Base-by-base conservation (phyloP, 2,797 vertebrate genomes). In the Podargus strigoides region DNA sequence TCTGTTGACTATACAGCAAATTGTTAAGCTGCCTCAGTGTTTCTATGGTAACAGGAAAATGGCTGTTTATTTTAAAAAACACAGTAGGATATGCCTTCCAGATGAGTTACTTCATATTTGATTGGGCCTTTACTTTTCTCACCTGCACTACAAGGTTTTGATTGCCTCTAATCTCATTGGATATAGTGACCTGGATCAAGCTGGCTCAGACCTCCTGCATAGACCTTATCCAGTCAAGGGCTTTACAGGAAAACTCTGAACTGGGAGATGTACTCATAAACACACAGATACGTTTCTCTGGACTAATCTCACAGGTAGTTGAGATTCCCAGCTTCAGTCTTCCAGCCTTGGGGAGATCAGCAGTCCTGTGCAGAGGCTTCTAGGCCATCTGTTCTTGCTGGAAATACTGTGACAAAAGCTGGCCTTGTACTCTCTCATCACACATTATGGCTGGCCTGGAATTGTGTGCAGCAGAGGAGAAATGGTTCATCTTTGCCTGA, bases 41-140 rank as follows among this genome's bases (percentile, higher is more conserved):
- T 86, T 83, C 90, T 90, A 94, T 59, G 73, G 70, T 79, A 93
- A 88, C 80, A 84, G 44, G 82, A 89, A 88, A 87, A 90, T 53
- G 30, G 55, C 72, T 85, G 64, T 68, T 94, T 56, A 85, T 72
- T 92, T 93, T 47, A 88, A 87, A 85, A 42, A 32, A 39, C 28
- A 60, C 39, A 53, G 72, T 42, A 76, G n/a, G 60, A 92, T 74
- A 58, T 21, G 19, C 19, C 66, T 90, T 87, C 75, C 55, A 87
- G 50, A 59, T 55, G 64, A 79, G 28, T 68, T 85, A 66, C 15
- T 94, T 89, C 37, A 7, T 22, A 39, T 81, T 58, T 85, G 52
- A 77, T 50, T 59, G 32, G 63, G 28, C 4, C 4, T 60, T 85
- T 74, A 41, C 62, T 60, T 76, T 81, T 80, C 69, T 82, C 53